These are phyloP conservation scores for Hemiscyllium ocellatum DNA, from an alignment of 2,113 vertebrate species.

Conservation along the genomic window DNA sequence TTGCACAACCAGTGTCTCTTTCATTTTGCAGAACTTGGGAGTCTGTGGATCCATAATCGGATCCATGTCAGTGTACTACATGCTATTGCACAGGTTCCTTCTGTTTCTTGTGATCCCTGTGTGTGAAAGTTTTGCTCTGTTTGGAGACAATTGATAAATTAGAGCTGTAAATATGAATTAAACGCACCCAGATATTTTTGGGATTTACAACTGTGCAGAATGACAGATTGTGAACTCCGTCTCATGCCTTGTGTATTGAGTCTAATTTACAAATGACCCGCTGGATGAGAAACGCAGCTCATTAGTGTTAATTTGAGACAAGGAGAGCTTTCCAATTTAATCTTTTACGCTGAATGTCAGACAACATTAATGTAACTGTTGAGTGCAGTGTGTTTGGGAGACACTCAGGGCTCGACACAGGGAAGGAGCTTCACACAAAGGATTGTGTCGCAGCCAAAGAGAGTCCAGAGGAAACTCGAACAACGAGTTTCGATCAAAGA, in stretches of 20 bases:
- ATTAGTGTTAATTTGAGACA: background rate
- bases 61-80: background rate
- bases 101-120: background rate
- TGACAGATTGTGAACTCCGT: background rate
- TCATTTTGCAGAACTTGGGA: background rate
- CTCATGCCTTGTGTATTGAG: background rate
- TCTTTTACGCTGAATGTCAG: background rate
- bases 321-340: background rate
- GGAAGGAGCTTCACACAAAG: background rate
- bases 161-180: background rate
- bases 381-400: background rate
- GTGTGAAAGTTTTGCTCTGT: background rate
- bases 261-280: background rate
- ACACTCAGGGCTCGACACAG: background rate
- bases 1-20: background rate
- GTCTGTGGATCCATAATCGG: background rate
- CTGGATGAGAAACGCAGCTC: background rate
- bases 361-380: background rate
- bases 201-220: background rate
- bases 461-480: background rate
- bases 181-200: background rate
- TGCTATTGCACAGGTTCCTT: background rate
- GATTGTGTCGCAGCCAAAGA: background rate
- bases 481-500: background rate
- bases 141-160: background rate